A percentile compares a stretch with the other conserved stretches of the same genome.
These are phyloP conservation scores for Polydrusus cervinus DNA, from an alignment of 2,888 invertebrate species.

Conservation along the genomic window DNA sequence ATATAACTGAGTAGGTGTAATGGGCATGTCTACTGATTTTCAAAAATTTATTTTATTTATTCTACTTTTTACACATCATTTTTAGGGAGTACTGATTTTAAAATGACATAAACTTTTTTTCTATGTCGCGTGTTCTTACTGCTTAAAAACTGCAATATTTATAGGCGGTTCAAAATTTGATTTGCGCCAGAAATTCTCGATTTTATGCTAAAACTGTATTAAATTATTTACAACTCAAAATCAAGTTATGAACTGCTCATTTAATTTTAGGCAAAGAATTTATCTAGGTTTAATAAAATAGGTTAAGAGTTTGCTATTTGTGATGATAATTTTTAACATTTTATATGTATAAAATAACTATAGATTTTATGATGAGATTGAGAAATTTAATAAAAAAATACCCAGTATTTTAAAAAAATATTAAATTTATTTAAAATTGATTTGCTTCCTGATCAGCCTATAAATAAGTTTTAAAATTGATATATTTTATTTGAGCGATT, in stretches of 20 bases:
- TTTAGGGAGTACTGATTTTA: conserved; percentile 42
- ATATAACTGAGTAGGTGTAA: conserved; percentile 36
- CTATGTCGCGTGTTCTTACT: conserved; percentile 30
- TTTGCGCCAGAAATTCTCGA: conserved; percentile 22
- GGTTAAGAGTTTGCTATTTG: conserved; percentile 65
- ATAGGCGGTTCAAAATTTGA: conserved; percentile 40
- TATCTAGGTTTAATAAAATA: conserved; percentile 52
- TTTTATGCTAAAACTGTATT: conserved; percentile 19
- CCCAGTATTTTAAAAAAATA: conserved; percentile 66
- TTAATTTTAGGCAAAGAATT: conserved; percentile 52
- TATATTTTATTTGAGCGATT: conserved; percentile 16
- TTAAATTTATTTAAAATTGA: conserved; percentile 46
- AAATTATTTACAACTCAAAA: conserved; percentile 19
- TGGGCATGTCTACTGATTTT: conserved; percentile 31
- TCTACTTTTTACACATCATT: conserved; percentile 38
- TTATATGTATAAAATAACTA: conserved; percentile 63
- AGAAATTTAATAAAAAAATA: conserved; percentile 62
- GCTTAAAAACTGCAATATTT: conserved; percentile 46
- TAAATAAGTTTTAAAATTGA: conserved; percentile 14
- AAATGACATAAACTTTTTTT: conserved; percentile 39
- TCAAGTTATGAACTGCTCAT: conserved; percentile 31
- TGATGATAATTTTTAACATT: conserved; percentile 67
- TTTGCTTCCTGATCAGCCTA: conserved; percentile 57
- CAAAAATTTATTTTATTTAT: conserved; percentile 43
- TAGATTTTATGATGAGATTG: conserved; percentile 64